Conservation (phyloP, 2,113 vertebrate species). For the Callospermophilus lateralis region DNA sequence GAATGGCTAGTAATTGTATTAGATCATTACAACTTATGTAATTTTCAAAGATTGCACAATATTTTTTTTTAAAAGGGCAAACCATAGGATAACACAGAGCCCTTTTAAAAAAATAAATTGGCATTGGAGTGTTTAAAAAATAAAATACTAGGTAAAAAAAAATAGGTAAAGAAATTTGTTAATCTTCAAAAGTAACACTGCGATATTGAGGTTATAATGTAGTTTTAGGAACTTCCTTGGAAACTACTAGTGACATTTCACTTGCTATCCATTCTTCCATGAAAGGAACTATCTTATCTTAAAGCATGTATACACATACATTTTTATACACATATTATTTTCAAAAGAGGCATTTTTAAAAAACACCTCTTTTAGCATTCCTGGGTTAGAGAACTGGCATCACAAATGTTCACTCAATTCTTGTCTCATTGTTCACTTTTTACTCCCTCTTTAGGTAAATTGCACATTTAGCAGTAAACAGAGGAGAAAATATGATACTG, state of each 20-base stretch:
- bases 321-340: background rate
- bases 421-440: slow-evolving; percentile 57
- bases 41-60: slow-evolving; percentile 92
- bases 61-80: slow-evolving; percentile 79
- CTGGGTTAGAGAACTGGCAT: background rate
- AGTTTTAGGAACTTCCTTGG: background rate
- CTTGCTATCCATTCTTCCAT: background rate
- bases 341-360: background rate
- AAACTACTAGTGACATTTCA: background rate
- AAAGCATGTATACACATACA: background rate
- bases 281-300: background rate
- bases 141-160: background rate
- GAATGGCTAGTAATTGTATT: slow-evolving; percentile 92
- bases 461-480: slow-evolving; percentile 86
- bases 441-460: slow-evolving; percentile 75
- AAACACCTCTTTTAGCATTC: background rate
- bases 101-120: slow-evolving; percentile 91
- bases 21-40: slow-evolving; percentile 91
- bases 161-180: background rate
- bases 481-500: slow-evolving; percentile 84
- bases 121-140: slow-evolving; percentile 87
- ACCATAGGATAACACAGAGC: slow-evolving; percentile 90
- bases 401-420: slow-evolving; percentile 55
- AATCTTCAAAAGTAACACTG: background rate
- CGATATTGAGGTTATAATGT: background rate